These are phyloP conservation scores for Platichthys flesus DNA, from an alignment of 2,113 vertebrate genomes.

Conservation along the genomic window DNA sequence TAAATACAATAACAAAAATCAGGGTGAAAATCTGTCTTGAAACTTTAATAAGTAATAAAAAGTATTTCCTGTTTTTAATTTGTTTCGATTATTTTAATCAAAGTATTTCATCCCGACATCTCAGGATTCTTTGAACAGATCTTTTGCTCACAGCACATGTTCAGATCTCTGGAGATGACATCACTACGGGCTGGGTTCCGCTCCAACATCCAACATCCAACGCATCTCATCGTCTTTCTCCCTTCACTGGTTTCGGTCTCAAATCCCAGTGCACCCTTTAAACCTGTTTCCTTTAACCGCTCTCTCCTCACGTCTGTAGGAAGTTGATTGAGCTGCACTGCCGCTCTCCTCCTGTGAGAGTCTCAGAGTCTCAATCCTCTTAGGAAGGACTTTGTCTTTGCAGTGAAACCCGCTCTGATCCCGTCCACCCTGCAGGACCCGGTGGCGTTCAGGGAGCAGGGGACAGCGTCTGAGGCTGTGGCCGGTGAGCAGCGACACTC, in stretches of 20 bases:
- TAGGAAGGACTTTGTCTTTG: constrained; percentile 66
- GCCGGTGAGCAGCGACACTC: constrained; percentile 30
- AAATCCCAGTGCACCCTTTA: not conserved
- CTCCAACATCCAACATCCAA: constrained; percentile 53
- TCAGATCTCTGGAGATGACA: constrained; percentile 40
- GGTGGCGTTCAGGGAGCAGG: constrained; percentile 31
- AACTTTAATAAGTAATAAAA: too few relatives aligned
- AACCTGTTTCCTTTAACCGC: not conserved
- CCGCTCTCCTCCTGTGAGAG: constrained; percentile 33
- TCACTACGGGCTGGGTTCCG: constrained; percentile 34
- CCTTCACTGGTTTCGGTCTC: constrained; percentile 2
- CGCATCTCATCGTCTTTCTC: constrained; percentile 21
- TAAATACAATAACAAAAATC: too few relatives aligned
- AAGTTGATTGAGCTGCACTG: not conserved
- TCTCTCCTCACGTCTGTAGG: not conserved
- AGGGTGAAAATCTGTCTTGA: too few relatives aligned
- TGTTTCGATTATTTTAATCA: not conserved
- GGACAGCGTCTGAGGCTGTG: constrained; percentile 26
- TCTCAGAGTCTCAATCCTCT: constrained; percentile 75
- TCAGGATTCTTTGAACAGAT: too few relatives aligned
- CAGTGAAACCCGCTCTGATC: constrained; percentile 54
- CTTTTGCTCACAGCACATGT: not conserved
- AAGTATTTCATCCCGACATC: not conserved
- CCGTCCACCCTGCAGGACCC: constrained; percentile 22
- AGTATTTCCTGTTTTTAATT: not conserved